phyloP scores from a whole-genome alignment of 1,140 invertebrate species.

The Drosophila bocqueti region DNA sequence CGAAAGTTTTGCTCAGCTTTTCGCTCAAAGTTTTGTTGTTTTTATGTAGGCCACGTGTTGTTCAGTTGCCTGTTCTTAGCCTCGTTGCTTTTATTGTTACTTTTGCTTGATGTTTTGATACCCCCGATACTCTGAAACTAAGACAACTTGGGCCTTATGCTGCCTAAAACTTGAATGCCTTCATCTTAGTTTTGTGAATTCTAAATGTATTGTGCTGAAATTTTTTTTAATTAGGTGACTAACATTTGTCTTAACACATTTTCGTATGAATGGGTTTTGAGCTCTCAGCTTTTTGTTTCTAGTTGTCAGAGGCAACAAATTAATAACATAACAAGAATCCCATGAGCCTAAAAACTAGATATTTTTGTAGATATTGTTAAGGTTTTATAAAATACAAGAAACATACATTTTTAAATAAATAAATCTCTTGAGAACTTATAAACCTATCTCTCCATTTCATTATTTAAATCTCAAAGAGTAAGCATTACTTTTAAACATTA shows the following conservation, averaged over 20 bases:
- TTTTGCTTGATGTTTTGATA: conserved; percentile 43
- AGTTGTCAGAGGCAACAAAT: no score
- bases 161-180: conserved; percentile 12
- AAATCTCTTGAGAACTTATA: neutral
- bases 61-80: conserved; percentile 57
- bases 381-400: no score
- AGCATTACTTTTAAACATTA: no score
- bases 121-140: conserved; percentile 14
- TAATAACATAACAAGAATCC: neutral
- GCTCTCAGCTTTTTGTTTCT: neutral
- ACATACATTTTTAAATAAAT: neutral
- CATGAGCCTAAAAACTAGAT: neutral
- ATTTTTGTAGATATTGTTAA: neutral
- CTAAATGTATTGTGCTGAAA: neutral
- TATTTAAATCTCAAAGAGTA: neutral
- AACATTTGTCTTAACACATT: neutral
- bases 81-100: conserved; percentile 61
- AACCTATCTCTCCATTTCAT: neutral
- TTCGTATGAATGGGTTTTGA: neutral
- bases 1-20: conserved; percentile 53
- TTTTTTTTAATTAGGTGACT: conserved; percentile 9
- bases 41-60: conserved; percentile 66
- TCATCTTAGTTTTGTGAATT: neutral
- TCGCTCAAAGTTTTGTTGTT: conserved; percentile 34
- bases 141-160: conserved; percentile 1